These are phyloP conservation scores for Drosophila ambigua DNA, from an alignment of 1,140 invertebrate genomes.

Conservation along the genomic window DNA sequence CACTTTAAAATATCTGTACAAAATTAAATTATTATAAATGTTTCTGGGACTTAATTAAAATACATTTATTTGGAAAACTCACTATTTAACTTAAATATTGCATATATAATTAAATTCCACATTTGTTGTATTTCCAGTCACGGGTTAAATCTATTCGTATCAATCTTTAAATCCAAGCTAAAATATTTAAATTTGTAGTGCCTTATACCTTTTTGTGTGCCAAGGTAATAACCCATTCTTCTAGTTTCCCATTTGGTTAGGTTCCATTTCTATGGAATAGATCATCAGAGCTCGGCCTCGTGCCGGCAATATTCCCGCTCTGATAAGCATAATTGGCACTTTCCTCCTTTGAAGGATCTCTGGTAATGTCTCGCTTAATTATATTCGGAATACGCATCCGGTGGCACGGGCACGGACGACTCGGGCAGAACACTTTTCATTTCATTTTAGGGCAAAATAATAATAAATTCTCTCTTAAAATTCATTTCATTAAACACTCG, in stretches of 20 bases:
- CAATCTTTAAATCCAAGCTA: no score
- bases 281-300: slow-evolving; percentile 27
- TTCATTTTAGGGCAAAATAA: slow-evolving; percentile 70
- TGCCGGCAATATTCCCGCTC: slow-evolving; percentile 18
- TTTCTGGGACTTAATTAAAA: no score
- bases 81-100: no score
- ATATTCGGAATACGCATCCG: slow-evolving; percentile 61
- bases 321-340: slow-evolving; percentile 41
- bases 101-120: no score
- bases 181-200: no score
- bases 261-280: slow-evolving; percentile 30
- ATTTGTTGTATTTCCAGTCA: no score
- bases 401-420: slow-evolving; percentile 1
- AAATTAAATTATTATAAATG: no score
- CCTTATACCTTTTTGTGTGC: no score
- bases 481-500: slow-evolving; percentile 80
- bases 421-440: slow-evolving; percentile 64
- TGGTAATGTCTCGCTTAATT: slow-evolving; percentile 57
- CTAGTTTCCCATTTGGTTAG: neutral
- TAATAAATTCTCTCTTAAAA: slow-evolving; percentile 78
- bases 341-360: slow-evolving; percentile 16
- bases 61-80: no score
- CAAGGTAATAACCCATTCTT: no score
- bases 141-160: no score
- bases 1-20: no score